Percentiles rank a stretch among this genome's conserved stretches.
phyloP scores from a whole-genome alignment of 2,888 invertebrate species.

The Epinotia brunnichana region DNA sequence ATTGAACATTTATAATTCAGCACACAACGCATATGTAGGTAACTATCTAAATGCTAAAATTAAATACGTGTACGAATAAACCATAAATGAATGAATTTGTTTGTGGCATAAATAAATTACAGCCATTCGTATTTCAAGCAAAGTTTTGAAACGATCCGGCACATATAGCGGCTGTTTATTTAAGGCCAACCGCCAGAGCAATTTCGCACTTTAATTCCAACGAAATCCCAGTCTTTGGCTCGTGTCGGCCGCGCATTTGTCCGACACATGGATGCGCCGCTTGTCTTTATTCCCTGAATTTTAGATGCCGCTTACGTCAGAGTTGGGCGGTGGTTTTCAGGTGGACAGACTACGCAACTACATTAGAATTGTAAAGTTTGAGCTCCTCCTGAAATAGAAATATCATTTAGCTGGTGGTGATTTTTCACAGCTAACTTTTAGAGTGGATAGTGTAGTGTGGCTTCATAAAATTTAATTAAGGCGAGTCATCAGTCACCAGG shows the following conservation, averaged over 20 bases:
- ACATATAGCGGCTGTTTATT: constrained; percentile 59
- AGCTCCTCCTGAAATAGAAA: constrained; percentile 53
- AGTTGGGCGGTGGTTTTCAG: constrained; percentile 67
- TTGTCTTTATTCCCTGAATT: constrained; percentile 73
- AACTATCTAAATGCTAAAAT: not conserved
- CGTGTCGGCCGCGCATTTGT: constrained; percentile 58
- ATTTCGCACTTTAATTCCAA: constrained; percentile 63
- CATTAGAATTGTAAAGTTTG: constrained; percentile 65
- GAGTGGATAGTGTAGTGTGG: constrained; percentile 61
- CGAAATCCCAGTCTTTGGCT: constrained; percentile 60
- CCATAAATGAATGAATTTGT: not conserved
- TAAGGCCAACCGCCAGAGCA: constrained; percentile 55
- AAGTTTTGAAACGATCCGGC: constrained; percentile 49
- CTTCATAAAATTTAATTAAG: constrained; percentile 81
- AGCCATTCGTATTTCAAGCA: constrained; percentile 54
- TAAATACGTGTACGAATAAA: constrained; percentile 9
- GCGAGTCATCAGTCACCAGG: constrained; percentile 79
- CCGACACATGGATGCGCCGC: constrained; percentile 63
- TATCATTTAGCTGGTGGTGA: constrained; percentile 56
- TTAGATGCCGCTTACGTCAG: constrained; percentile 67
- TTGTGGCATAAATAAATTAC: constrained; percentile 20
- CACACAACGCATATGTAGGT: not conserved
- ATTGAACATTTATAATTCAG: not conserved
- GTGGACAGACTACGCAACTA: constrained; percentile 69
- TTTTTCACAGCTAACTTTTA: constrained; percentile 50